Base-by-base conservation (phyloP, 2,888 invertebrate species). In the Amblyteles armatorius region DNA sequence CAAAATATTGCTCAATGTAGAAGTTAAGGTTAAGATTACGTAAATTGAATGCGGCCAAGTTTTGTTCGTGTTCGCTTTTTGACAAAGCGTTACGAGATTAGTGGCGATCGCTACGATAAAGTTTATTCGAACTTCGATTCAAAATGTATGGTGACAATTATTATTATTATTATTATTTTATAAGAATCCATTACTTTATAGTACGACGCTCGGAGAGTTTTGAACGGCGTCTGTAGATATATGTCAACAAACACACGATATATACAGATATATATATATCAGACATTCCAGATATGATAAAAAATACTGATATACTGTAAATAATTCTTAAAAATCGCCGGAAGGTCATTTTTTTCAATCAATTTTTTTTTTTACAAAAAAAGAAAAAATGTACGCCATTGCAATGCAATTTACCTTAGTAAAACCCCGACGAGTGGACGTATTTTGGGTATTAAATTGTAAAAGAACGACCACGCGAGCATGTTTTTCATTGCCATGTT, bases 361-460 rank as follows among this genome's bases (percentile, higher is more conserved):
- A 68, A 63, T 36, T 79, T 76, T 82, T 87, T 19, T 67, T 67
- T 67, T 77, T 26, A 33, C 11, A 29, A 77, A 86, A 52, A 72
- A 81, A 71, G 84, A 86, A 86, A 79, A 87, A 78, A 79, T 81
- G 87, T 87, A 89, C 87, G 91, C 91, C 92, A 91, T 91, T 92
- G 88, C 92, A 92, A 92, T 92, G 92, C 92, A 92, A 92, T 91
- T 91, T 90, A 89, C 72, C 89, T 86, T 89, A 88, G 88, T 89
- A 89, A 85, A 68, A 72, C 79, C 87, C 84, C 78, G 77, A 82
- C 68, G 83, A 69, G 80, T 82, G 78, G 83, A 77, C 72, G 55
- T 79, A 74, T 65, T 73, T 63, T 72, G 65, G 67, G 55, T 71
- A 50, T 82, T 78, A 71, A 19, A 67, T 69, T 65, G 19, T 68